Evolutionary conservation across 2,113 vertebrate species (phyloP).

Genomic region (Pygoscelis adeliae): DNA sequence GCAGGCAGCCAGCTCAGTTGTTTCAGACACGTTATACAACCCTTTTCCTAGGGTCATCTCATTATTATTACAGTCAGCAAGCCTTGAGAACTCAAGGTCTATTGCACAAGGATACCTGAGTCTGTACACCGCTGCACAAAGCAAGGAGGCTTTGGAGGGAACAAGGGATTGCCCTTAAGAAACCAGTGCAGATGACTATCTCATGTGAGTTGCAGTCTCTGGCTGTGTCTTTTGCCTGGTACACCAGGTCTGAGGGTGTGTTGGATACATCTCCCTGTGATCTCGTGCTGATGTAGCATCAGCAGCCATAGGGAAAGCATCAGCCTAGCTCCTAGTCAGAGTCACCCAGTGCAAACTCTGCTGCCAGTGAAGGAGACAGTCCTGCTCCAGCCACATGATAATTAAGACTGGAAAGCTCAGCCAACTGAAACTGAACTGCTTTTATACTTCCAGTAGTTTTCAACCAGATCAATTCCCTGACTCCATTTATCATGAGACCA

Average conservation of each 20-base stretch:
- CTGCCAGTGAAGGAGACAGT: neutral
- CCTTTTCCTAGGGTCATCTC: neutral
- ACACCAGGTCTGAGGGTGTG: neutral
- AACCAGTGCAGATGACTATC: neutral
- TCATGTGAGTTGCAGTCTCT: neutral
- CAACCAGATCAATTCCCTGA: neutral
- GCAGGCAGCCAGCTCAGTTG: neutral
- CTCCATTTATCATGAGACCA: neutral
- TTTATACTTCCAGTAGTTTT: neutral
- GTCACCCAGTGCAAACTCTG: neutral
- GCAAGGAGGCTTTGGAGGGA: neutral
- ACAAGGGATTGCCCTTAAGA: neutral
- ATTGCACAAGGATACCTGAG: neutral
- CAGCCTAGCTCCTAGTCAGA: neutral
- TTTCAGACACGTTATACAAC: neutral
- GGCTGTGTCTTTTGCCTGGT: neutral
- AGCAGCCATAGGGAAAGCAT: neutral
- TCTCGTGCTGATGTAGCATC: neutral
- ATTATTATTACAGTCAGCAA: neutral
- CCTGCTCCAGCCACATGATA: neutral
- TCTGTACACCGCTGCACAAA: neutral
- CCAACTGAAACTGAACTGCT: neutral
- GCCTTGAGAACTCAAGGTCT: neutral
- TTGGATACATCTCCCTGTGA: neutral
- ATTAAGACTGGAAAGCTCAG: neutral